Evolutionary conservation across 2,888 invertebrate genomes (phyloP).

Genomic region (Limenitis arthemis): DNA sequence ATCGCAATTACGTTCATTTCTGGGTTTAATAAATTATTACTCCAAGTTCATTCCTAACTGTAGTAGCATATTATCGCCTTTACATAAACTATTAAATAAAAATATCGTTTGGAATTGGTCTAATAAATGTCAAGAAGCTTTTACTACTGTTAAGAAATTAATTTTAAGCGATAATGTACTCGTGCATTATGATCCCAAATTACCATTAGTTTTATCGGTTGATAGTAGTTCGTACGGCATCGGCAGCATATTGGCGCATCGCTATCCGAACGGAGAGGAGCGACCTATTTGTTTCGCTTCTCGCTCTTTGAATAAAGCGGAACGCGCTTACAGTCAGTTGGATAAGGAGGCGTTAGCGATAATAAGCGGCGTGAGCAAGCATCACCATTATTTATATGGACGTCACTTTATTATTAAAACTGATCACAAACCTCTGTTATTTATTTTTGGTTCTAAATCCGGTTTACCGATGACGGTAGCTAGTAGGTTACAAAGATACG

Average conservation of each 20-base stretch:
- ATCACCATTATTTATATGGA: conserved; percentile 25
- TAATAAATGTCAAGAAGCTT: conserved; percentile 14
- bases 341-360: conserved; percentile 27
- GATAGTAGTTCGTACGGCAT: too few relatives aligned
- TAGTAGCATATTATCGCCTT: neutral
- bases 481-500: conserved; percentile 33
- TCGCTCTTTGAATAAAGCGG: conserved; percentile 25
- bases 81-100: conserved; percentile 8
- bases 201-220: too few relatives aligned
- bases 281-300: conserved; percentile 24
- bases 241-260: too few relatives aligned
- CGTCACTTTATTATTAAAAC: conserved; percentile 32
- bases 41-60: neutral
- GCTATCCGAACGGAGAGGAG: conserved; percentile 15
- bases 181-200: too few relatives aligned
- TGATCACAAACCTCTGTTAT: conserved; percentile 43
- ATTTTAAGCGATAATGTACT: conserved; percentile 9
- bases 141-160: conserved; percentile 11
- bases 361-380: conserved; percentile 18
- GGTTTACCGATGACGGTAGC: conserved; percentile 32
- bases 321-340: conserved; percentile 29
- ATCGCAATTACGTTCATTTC: neutral
- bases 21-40: neutral
- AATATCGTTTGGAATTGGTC: conserved; percentile 10
- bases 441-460: conserved; percentile 34